These are phyloP conservation scores for Pristionchus japonicus DNA, from an alignment of 2,888 invertebrate genomes.

Conservation along the genomic window DNA sequence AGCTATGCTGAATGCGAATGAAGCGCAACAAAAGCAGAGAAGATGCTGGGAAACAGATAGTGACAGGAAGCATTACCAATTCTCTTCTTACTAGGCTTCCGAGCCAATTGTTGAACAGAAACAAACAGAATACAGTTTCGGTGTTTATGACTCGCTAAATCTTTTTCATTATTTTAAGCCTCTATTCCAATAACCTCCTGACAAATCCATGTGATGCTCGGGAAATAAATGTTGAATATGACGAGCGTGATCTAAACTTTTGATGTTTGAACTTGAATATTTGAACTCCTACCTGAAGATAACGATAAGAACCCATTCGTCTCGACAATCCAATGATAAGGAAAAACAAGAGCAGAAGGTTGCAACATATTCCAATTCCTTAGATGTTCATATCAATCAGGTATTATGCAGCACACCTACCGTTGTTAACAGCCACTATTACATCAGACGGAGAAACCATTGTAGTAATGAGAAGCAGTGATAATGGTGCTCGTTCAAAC, in stretches of 20 bases:
- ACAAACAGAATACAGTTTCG: not conserved
- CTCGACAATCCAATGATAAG: not conserved
- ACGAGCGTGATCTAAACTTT: not conserved
- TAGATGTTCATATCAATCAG: not conserved
- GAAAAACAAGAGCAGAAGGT: not conserved
- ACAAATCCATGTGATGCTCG: not conserved
- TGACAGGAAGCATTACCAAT: not conserved
- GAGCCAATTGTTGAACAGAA: not conserved
- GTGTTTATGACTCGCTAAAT: not conserved
- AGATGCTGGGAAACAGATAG: not conserved
- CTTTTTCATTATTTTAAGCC: no score
- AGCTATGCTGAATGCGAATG: not conserved
- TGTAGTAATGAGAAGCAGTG: not conserved
- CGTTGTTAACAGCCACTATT: not conserved
- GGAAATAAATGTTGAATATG: not conserved
- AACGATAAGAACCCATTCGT: not conserved
- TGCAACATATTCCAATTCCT: not conserved
- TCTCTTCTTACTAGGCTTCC: not conserved
- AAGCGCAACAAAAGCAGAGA: not conserved
- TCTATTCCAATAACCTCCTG: not conserved
- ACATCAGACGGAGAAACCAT: not conserved
- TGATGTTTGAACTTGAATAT: not conserved
- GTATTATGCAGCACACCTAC: not conserved
- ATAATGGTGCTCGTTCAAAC: no score
- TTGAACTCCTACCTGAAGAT: not conserved